Evolutionary conservation across 2,113 vertebrate species (phyloP), one percentile per base, ranked within the genome.

Genomic region (Todiramphus saurophagus): DNA sequence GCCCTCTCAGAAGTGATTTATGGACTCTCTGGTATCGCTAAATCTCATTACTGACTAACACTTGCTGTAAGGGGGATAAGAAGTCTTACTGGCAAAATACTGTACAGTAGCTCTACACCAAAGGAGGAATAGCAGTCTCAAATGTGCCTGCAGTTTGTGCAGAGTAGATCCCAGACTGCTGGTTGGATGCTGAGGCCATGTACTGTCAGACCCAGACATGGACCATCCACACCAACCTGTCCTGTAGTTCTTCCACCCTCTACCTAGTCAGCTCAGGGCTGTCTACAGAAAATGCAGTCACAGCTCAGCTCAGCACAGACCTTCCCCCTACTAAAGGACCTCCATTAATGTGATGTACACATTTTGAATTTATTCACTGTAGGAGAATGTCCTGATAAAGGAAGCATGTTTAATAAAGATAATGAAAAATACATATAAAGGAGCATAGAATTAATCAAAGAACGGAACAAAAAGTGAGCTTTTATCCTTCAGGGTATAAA

Each of bases 311-410:
- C 33, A 58, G 35, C 60, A 46, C 73, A 35, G 67, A 28, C 3
- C 1, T 8, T 48, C 53, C 68, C 75, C 15, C 35, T 39, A 3
- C 41, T 31, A 6, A 37, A 37, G 41, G 46, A 31, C 30, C 55
- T 3, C 48, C 21, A 9, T 9, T 51, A 13, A 35, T 2, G 51
- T 37, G 62, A 20, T 3, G 1, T 24, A 11, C 0, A 0, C 27
- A 5, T 37, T 63, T 21, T 66, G 60, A 53, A 48, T 44, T 84
- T 43, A 50, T 0, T 37, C 51, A 14, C n/a, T n/a, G 48, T 17
- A 83, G 76, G 51, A 56, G 24, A 67, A 74, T 5, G 73, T 39
- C 21, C 56, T 59, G 43, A 19, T 39, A 60, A 68, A 76, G 51
- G 48, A 41, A 39, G 30, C 3, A 15, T 11, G 13, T 41, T 81